A percentile compares a stretch with the other conserved stretches of the same genome.
Evolutionary conservation across 2,888 invertebrate species (phyloP).

Genomic region (Neria commutata): DNA sequence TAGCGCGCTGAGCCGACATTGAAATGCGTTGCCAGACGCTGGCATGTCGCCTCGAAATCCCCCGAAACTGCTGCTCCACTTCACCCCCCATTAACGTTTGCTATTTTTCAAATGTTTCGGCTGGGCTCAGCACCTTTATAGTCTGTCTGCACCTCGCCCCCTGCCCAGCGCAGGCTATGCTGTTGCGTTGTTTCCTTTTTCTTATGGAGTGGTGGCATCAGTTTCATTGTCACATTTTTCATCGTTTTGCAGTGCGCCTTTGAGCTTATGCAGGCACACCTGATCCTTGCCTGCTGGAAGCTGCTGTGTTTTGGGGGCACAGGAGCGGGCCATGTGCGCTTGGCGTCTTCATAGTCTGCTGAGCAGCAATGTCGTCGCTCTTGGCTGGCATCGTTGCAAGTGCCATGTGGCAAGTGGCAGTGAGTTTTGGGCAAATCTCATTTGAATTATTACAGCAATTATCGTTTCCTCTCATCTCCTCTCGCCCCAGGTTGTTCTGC

Average conservation of each 20-base stretch:
- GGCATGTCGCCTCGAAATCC: neutral
- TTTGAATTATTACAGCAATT: slow-evolving; percentile 60
- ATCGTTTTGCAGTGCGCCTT: slow-evolving; percentile 36
- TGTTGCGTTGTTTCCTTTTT: slow-evolving; percentile 5
- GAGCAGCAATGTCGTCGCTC: slow-evolving; percentile 16
- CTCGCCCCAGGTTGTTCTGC: slow-evolving; percentile 21
- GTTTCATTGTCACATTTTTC: slow-evolving; percentile 57
- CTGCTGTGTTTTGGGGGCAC: slow-evolving; percentile 39
- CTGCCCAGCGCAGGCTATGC: neutral
- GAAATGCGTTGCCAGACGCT: slow-evolving; percentile 13
- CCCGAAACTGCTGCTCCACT: no score
- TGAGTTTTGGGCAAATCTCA: slow-evolving; percentile 49
- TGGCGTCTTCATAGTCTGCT: slow-evolving; percentile 33
- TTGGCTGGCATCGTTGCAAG: neutral
- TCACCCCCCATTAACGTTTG: slow-evolving; percentile 2
- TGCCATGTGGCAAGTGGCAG: no score
- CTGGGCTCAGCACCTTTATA: neutral
- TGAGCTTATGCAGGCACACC: neutral
- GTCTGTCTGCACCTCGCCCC: slow-evolving; percentile 3
- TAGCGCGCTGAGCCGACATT: slow-evolving; percentile 13
- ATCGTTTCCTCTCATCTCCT: slow-evolving; percentile 48
- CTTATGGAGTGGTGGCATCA: slow-evolving; percentile 39
- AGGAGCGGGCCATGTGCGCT: neutral
- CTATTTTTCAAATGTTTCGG: neutral
- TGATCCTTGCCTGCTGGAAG: slow-evolving; percentile 31